These are phyloP conservation scores for Meloe dianella DNA, from an alignment of 2,888 invertebrate species.

Conservation along the genomic window DNA sequence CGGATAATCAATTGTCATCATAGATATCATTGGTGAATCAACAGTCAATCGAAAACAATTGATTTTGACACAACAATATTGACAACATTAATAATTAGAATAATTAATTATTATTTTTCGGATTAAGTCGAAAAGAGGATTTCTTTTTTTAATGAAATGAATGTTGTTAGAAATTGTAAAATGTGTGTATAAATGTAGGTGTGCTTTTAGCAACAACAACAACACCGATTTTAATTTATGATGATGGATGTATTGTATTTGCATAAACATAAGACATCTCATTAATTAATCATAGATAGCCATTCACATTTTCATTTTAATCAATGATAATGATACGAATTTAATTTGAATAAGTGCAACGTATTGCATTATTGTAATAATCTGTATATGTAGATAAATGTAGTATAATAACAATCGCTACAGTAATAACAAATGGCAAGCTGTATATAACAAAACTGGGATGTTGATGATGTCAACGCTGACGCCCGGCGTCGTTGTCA, in stretches of 20 bases:
- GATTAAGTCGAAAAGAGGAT: too few relatives aligned
- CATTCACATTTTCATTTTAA: background rate
- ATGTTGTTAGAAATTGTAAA: too few relatives aligned
- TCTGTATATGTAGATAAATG: background rate
- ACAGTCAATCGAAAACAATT: background rate
- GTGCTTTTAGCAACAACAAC: background rate
- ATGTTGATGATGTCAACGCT: background rate
- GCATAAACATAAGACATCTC: background rate
- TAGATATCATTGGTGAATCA: background rate
- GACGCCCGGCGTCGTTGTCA: background rate
- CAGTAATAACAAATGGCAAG: conserved; percentile 17
- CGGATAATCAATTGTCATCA: conserved; percentile 1
- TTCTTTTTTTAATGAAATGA: background rate
- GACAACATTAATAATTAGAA: background rate
- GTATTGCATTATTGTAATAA: too few relatives aligned
- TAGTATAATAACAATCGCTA: conserved; percentile 8
- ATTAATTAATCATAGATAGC: background rate
- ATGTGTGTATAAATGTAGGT: conserved; percentile 8
- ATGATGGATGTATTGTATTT: background rate
- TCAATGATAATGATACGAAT: background rate
- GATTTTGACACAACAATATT: background rate
- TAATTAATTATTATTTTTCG: too few relatives aligned
- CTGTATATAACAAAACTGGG: conserved; percentile 17
- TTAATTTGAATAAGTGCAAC: too few relatives aligned
- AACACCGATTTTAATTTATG: background rate